A percentile compares a stretch with the other conserved stretches of the same genome.
These are phyloP conservation scores for Gymnocheta viridis DNA, from an alignment of 2,888 invertebrate genomes.

Conservation along the genomic window DNA sequence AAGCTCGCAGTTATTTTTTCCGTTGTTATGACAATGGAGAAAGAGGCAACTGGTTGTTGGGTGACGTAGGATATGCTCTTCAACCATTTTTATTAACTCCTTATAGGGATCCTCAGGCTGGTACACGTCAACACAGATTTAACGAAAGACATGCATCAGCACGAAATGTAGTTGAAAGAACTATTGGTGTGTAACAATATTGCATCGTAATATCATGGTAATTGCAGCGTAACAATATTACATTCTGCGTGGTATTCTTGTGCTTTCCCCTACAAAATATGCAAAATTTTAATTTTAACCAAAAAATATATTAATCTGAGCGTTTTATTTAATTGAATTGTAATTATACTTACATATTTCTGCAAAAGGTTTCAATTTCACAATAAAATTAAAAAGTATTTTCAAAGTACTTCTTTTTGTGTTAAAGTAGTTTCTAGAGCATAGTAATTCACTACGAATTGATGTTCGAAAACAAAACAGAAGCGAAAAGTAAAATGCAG, in stretches of 20 bases:
- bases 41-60: slow-evolving; percentile 11
- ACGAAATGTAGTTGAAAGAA: slow-evolving; percentile 43
- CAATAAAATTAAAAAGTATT: slow-evolving; percentile 27
- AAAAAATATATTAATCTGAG: background rate
- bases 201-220: no score
- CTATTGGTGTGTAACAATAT: slow-evolving; percentile 37
- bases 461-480: slow-evolving; percentile 32
- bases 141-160: slow-evolving; percentile 35
- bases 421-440: slow-evolving; percentile 30
- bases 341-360: slow-evolving; percentile 27
- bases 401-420: slow-evolving; percentile 21
- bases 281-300: background rate
- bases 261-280: slow-evolving; percentile 1
- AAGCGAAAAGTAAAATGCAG: slow-evolving; percentile 25
- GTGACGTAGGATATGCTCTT: slow-evolving; percentile 41
- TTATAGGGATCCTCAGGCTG: slow-evolving; percentile 19
- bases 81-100: slow-evolving; percentile 50
- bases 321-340: slow-evolving; percentile 10
- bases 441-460: slow-evolving; percentile 24
- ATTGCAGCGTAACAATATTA: slow-evolving; percentile 15
- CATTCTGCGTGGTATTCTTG: slow-evolving; percentile 1
- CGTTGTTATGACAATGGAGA: slow-evolving; percentile 23
- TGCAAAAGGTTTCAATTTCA: slow-evolving; percentile 7
- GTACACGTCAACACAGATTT: slow-evolving; percentile 38
- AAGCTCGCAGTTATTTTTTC: slow-evolving; percentile 18